Base-by-base conservation (phyloP, 2,113 vertebrate species). In the Tauraco erythrolophus region DNA sequence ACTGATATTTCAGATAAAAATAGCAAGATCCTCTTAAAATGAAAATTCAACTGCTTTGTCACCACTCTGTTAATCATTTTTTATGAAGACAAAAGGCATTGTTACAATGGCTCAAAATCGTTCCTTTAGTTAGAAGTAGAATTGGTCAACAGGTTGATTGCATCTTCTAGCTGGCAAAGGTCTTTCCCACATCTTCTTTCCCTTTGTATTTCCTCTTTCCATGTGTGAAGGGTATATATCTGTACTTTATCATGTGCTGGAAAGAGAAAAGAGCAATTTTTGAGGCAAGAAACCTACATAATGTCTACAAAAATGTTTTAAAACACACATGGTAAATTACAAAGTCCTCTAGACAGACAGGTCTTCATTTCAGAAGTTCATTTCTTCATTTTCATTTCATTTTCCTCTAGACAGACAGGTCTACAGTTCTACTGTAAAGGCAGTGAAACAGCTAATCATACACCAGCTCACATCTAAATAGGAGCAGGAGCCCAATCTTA, bases 191-290 rank as follows among this genome's bases (percentile, higher is more conserved):
- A 30, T 99, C 99, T 82, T 99, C 99, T 97, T 99, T 99, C 98
- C 99, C 99, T 99, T 99, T 99, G 98, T 99, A 99, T 98, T 98
- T 99, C 98, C 99, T 99, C 98, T 99, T 99, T 93, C 99, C 99
- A 2, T 99, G 99, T 94, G 99, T 99, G 98, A 99, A 99, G 43
- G 99, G 99, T 94, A 99, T 99, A 98, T 99, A 99, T 98, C 99
- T 99, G 98, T 99, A 99, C 98, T 99, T 99, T 97, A 99, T 97
- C 99, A 99, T 99, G 98, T 99, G 99, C 99, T 99, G 97, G 62
- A 98, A 96, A 92, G 57, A 88, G 75, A 98, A 83, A 86, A 92
- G 4, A 71, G 8, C 19, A 16, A 18, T 61, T 88, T 61, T 33
- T 92, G n/a, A 94, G 54, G 35, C 28, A 84, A 68, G 48, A 60